A percentile compares a stretch with the other conserved stretches of the same genome.
Conservation (phyloP, 2,113 vertebrate species). For the Callipepla squamata region DNA sequence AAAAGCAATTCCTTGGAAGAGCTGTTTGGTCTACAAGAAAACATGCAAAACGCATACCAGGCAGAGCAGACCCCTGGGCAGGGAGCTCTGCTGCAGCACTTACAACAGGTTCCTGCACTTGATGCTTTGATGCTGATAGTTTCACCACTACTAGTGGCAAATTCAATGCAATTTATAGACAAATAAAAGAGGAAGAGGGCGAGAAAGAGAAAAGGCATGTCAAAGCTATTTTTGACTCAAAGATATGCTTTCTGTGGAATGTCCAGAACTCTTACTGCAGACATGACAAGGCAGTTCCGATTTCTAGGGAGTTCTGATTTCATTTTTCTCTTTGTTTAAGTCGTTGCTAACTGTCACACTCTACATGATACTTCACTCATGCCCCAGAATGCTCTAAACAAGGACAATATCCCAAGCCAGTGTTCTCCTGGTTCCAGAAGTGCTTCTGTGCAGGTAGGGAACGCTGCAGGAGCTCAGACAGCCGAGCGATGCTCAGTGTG, state of each 20-base stretch:
- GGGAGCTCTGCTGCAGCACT: accelerated
- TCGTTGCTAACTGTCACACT: neutral
- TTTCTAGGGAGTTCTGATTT: neutral
- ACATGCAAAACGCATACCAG: neutral
- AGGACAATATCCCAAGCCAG: neutral
- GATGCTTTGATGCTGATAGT: neutral
- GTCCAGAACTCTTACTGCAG: neutral
- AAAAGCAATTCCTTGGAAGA: neutral
- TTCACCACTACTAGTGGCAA: neutral
- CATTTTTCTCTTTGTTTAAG: neutral
- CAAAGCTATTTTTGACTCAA: neutral
- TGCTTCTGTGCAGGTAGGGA: neutral
- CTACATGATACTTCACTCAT: neutral
- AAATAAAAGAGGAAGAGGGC: neutral
- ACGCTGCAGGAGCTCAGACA: neutral
- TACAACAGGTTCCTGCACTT: neutral
- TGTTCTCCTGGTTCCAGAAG: neutral
- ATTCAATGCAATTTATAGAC: neutral
- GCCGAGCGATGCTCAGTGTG: neutral
- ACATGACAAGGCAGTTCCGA: neutral
- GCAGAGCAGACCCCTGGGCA: neutral
- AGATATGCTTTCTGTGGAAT: accelerated
- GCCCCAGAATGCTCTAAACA: neutral
- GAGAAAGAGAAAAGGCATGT: neutral
- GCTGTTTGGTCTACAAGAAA: neutral